A percentile compares a stretch with the other conserved stretches of the same genome.
Conservation (phyloP, 2,797 vertebrate species). For the Pempheris klunzingeri region DNA sequence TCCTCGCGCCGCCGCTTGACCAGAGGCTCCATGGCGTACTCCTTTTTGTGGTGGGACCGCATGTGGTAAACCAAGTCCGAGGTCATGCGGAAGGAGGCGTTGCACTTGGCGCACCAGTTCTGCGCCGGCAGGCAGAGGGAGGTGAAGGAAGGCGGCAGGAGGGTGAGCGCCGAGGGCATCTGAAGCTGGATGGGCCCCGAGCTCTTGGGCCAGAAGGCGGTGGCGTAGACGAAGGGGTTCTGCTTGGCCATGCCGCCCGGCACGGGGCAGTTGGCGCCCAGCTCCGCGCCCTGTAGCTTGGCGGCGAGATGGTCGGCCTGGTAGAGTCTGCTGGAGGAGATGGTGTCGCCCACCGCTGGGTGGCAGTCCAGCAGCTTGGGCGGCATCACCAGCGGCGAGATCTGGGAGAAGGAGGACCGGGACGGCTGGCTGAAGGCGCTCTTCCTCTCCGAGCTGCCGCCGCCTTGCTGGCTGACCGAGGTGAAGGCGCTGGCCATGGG, state of each 20-base stretch:
- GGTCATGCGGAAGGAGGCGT: slow-evolving; percentile 98
- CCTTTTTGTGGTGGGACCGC: slow-evolving; percentile 98
- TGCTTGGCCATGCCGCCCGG: slow-evolving; percentile 90
- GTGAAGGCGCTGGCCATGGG: slow-evolving; percentile 91
- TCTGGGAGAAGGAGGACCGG: slow-evolving; percentile 90
- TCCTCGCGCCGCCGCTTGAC: slow-evolving; percentile 96
- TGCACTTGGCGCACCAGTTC: slow-evolving; percentile 99
- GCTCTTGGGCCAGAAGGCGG: slow-evolving; percentile 96
- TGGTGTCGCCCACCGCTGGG: slow-evolving; percentile 86
- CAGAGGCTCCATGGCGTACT: slow-evolving; percentile 94
- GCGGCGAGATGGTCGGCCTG: slow-evolving; percentile 91
- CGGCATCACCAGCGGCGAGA: slow-evolving; percentile 91
- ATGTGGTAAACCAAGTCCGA: slow-evolving; percentile 99
- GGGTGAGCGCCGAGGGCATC: slow-evolving; percentile 94
- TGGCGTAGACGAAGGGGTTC: slow-evolving; percentile 94
- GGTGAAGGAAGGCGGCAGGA: slow-evolving; percentile 96
- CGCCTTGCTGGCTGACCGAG: slow-evolving; percentile 87
- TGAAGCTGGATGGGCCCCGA: slow-evolving; percentile 93
- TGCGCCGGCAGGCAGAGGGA: slow-evolving; percentile 97
- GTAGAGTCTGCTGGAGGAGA: slow-evolving; percentile 90
- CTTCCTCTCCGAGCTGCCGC: slow-evolving; percentile 86
- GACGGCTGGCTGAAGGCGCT: slow-evolving; percentile 96
- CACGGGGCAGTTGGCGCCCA: slow-evolving; percentile 86
- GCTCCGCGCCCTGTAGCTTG: slow-evolving; percentile 90
- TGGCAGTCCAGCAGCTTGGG: slow-evolving; percentile 93